Evolutionary conservation across 2,113 vertebrate species (phyloP), one percentile per base, ranked within the genome.

Genomic region (Chaetops frenatus): DNA sequence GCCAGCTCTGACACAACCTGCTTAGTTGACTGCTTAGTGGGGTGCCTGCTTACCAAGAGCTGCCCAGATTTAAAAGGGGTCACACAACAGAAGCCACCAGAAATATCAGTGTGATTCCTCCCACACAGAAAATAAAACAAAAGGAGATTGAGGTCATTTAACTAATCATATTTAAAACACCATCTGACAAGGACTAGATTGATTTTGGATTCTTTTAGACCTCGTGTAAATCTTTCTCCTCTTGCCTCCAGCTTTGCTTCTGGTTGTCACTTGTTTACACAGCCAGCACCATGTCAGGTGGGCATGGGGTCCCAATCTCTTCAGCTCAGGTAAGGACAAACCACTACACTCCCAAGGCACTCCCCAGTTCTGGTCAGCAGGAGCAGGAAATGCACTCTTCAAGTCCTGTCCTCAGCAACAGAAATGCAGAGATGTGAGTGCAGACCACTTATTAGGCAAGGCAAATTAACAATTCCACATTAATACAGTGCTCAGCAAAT

Each of bases 401-500:
- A 66, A 70, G 17, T 31, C 36, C 64, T 56, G 67, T 42, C 78
- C 74, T 56, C 42, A 51, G 64, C 0, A 0, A 86, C 22, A 74
- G 54, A 70, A 91, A 48, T 2, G 4, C 88, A 81, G 86, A 88
- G 67, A 48, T 61, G 33, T 27, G 36, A 82, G 25, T 6, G 35
- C 64, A 80, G 65, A 73, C 15, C 57, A 67, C 40, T 96, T 82
- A 89, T 80, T 92, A 90, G 51, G 69, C 44, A 80, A 95, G 51
- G 77, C 72, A 92, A 94, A 97, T 95, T 96, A 97, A 96, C 97
- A 94, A 95, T 90, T 95, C 76, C 77, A 90, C 92, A 93, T 90
- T 84, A 94, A 96, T 71, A 85, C 24, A 95, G 54, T 2, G 9
- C 77, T 93, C 80, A 81, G 71, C 69, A 92, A 96, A 95, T 96